These are phyloP conservation scores for Cephalopachus bancanus DNA, from an alignment of 2,797 vertebrate species.

Conservation along the genomic window DNA sequence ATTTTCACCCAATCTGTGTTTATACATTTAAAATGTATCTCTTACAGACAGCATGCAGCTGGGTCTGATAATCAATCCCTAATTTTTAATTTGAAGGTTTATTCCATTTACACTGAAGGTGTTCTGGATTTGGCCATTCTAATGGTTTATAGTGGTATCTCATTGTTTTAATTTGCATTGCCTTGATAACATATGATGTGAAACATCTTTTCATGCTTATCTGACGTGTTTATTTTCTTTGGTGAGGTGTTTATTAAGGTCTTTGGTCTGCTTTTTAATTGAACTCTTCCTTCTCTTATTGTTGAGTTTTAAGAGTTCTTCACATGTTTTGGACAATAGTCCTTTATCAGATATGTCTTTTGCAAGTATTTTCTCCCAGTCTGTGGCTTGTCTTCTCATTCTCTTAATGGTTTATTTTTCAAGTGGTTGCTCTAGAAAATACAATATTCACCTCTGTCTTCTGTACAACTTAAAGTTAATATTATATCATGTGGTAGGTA, in stretches of 20 bases:
- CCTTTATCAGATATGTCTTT: not conserved
- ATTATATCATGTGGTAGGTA: not conserved
- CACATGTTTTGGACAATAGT: not conserved
- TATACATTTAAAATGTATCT: conserved; percentile 47
- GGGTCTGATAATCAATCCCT: not conserved
- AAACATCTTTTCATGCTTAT: not conserved
- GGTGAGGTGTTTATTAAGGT: not conserved
- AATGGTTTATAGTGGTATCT: not conserved
- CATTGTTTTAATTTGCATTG: not conserved
- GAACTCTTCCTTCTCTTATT: not conserved
- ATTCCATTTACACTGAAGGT: conserved; percentile 42
- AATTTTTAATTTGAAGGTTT: conserved; percentile 43
- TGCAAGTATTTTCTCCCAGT: not conserved
- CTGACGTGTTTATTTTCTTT: not conserved
- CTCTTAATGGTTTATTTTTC: not conserved
- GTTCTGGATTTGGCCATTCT: not conserved
- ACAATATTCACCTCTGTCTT: conserved; percentile 15
- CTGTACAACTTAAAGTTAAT: not conserved
- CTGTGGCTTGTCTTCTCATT: conserved; percentile 1
- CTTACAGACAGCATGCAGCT: not conserved
- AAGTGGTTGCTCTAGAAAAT: not conserved
- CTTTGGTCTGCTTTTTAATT: conserved; percentile 16
- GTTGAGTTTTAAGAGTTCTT: conserved; percentile 15
- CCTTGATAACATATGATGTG: not conserved
- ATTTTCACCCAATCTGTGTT: conserved; percentile 33